Base-by-base conservation (phyloP, 1,140 invertebrate genomes). In the Pogonus chalceus region DNA sequence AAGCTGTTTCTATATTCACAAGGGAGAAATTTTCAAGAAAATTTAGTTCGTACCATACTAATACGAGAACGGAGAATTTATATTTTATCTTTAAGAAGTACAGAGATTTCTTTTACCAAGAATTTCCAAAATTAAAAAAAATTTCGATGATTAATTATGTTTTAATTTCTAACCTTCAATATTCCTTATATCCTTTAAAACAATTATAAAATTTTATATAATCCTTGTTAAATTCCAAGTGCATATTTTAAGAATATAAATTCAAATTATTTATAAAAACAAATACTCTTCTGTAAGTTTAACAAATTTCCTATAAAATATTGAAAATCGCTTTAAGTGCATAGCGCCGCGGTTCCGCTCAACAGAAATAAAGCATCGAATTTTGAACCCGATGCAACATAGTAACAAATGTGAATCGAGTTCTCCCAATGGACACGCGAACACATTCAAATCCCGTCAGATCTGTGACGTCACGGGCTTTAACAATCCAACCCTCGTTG, bases 1-100 rank as follows among this genome's bases (percentile, higher is more conserved):
- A 64, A 64, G 60, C 63, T 62, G 58, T 60, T 67, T 65, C 55
- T 57, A 51, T 64, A 67, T 67, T 65, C 65, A 63, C 65, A 62
- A 58, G 65, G 65, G 65, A 67, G 64, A 65, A 67, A 67, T 67
- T 67, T 67, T 62, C 62, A 20, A 20, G 47, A 49, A 10, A 49
- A 49, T 23, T 21, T 58, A 57, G 60, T 52, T 62, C 56, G 20
- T 23, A 22, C 20, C 52, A 23, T 18, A 20, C 16, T n/a, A 31
- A 39, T 16, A 43, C 9, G 3, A 10, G 18, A 3, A 43, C 37
- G 37, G 37, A 43, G 18, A 43, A 43, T 18, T n/a, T n/a, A 31
- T 31, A 14, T 31, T 31, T 31, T 14, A 31, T 31, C 26, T 31
- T 31, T 4, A 4, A 31, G n/a, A n/a, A n/a, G n/a, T n/a, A n/a